Evolutionary conservation across 1,140 invertebrate genomes (phyloP).

Genomic region (Dufourea novaeangliae): DNA sequence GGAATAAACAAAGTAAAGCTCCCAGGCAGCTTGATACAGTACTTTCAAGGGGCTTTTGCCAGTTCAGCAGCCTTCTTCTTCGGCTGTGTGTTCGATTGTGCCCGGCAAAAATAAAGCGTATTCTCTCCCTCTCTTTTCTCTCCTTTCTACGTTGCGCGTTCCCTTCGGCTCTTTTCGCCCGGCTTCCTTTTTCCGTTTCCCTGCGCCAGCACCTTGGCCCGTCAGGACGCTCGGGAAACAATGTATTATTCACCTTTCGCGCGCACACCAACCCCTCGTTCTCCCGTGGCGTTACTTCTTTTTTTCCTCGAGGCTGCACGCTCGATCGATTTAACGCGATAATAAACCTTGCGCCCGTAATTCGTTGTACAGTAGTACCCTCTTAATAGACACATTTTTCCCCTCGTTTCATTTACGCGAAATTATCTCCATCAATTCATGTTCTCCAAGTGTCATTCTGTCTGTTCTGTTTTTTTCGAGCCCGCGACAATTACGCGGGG

Average conservation of each 20-base stretch:
- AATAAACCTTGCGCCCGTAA: too few relatives aligned
- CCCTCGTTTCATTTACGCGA: too few relatives aligned
- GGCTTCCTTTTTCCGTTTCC: neutral
- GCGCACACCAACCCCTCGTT: neutral
- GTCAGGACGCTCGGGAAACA: neutral
- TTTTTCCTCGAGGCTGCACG: neutral
- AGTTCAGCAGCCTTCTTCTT: slow-evolving; percentile 60
- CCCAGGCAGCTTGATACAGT: slow-evolving; percentile 54
- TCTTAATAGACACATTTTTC: too few relatives aligned
- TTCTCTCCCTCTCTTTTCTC: neutral
- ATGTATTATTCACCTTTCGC: slow-evolving; percentile 16
- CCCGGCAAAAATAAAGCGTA: slow-evolving; percentile 51
- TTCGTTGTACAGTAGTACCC: too few relatives aligned
- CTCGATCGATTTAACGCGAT: too few relatives aligned
- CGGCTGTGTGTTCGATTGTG: slow-evolving; percentile 43
- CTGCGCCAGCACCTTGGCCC: neutral
- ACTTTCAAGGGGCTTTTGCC: slow-evolving; percentile 58
- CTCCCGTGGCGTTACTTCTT: neutral
- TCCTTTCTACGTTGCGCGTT: neutral
- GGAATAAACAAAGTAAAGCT: slow-evolving; percentile 60
- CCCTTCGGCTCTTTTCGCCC: neutral
- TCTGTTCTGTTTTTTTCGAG: too few relatives aligned
- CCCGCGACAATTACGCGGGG: too few relatives aligned
- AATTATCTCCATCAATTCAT: too few relatives aligned
- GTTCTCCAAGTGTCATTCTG: too few relatives aligned